Evolutionary conservation across 2,888 invertebrate genomes (phyloP).

Genomic region (Campoplex nolae): DNA sequence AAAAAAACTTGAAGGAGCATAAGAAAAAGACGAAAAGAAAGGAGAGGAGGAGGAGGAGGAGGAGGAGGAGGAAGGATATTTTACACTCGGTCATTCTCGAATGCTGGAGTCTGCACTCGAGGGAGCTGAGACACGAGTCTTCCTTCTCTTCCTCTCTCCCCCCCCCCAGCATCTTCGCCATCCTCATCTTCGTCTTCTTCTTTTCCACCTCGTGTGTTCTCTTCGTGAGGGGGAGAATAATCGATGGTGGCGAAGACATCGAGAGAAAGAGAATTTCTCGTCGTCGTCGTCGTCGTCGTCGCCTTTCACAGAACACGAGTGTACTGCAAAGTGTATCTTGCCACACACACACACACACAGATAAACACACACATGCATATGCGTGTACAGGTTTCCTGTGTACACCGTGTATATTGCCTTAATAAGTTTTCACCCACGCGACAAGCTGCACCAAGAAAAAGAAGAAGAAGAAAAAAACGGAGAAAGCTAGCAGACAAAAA

Average conservation of each 20-base stretch:
- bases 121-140: slow-evolving; percentile 65
- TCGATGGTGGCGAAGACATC: slow-evolving; percentile 67
- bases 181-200: slow-evolving; percentile 31
- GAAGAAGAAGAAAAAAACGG: not conserved
- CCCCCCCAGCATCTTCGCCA: slow-evolving; percentile 2
- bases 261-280: slow-evolving; percentile 61
- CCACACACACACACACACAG: slow-evolving; percentile 1
- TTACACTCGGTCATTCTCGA: slow-evolving; percentile 55
- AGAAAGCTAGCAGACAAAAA: not conserved
- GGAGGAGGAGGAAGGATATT: slow-evolving; percentile 42
- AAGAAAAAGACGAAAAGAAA: slow-evolving; percentile 31
- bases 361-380: not conserved
- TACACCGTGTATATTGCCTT: slow-evolving; percentile 61
- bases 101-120: slow-evolving; percentile 65
- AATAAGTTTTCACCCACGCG: slow-evolving; percentile 70
- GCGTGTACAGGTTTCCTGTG: slow-evolving; percentile 44
- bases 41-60: slow-evolving; percentile 13
- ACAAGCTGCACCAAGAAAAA: slow-evolving; percentile 39
- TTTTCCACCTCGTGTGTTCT: slow-evolving; percentile 45
- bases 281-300: slow-evolving; percentile 16
- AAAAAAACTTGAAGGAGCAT: not conserved
- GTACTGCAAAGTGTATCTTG: slow-evolving; percentile 18
- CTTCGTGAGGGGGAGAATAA: slow-evolving; percentile 58
- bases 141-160: slow-evolving; percentile 32
- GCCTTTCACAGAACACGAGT: slow-evolving; percentile 32